These are phyloP conservation scores for Cylloceria caligata DNA, from an alignment of 2,888 invertebrate species.

Conservation along the genomic window DNA sequence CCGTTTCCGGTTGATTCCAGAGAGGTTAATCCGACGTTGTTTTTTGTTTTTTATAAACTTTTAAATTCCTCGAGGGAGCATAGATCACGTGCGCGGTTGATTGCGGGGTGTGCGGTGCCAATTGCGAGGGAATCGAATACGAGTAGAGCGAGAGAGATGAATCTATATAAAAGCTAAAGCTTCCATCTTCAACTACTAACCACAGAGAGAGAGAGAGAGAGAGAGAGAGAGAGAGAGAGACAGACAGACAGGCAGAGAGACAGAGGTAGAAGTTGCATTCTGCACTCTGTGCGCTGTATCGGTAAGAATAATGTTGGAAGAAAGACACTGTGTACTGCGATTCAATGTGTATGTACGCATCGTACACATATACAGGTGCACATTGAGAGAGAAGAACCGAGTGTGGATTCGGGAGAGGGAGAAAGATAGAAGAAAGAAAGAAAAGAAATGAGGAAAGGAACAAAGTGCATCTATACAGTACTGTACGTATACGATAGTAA, in stretches of 20 bases:
- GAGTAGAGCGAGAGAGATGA: slow-evolving; percentile 66
- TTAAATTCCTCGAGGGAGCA: slow-evolving; percentile 71
- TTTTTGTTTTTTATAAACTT: no score
- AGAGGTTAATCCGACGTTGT: slow-evolving; percentile 3
- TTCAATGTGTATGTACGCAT: slow-evolving; percentile 24
- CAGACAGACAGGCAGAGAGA: slow-evolving; percentile 16
- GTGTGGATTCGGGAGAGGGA: background rate
- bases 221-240: slow-evolving; percentile 18
- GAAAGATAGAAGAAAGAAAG: slow-evolving; percentile 25
- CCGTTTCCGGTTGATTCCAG: background rate
- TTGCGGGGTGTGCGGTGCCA: slow-evolving; percentile 76
- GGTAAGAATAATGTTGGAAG: slow-evolving; percentile 23
- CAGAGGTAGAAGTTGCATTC: slow-evolving; percentile 30
- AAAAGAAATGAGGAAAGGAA: slow-evolving; percentile 56
- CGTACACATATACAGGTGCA: slow-evolving; percentile 21
- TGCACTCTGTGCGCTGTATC: background rate
- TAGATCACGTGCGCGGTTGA: slow-evolving; percentile 80
- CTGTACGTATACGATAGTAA: slow-evolving; percentile 12
- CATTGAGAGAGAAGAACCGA: slow-evolving; percentile 56
- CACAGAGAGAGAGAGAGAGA: slow-evolving; percentile 7
- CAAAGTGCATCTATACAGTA: slow-evolving; percentile 43
- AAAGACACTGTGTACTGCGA: slow-evolving; percentile 7
- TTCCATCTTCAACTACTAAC: slow-evolving; percentile 26
- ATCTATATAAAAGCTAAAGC: slow-evolving; percentile 37
- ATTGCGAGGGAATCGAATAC: slow-evolving; percentile 78